Percentiles rank a stretch among this genome's conserved stretches.
Conservation (phyloP, 2,888 invertebrate genomes). For the Asteroscopus sphinx region DNA sequence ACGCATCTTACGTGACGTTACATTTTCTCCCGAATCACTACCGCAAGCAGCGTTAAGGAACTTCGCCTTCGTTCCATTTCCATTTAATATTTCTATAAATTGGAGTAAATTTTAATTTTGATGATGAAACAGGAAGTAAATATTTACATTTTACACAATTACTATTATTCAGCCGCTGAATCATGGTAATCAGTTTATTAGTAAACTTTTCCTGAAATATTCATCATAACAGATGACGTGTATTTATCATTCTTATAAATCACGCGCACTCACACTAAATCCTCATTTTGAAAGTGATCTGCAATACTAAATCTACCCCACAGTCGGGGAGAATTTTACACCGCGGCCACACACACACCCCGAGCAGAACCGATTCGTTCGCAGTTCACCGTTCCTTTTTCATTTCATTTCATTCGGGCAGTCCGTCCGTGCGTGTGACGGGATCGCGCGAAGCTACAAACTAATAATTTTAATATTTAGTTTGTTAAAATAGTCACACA, state of each 20-base stretch:
- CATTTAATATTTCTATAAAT: no score
- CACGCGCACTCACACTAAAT: neutral
- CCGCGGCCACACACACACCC: conserved; percentile 77
- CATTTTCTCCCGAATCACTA: no score
- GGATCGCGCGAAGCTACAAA: conserved; percentile 59
- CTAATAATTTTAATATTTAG: conserved; percentile 55
- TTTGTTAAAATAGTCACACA: conserved; percentile 62
- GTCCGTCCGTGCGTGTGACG: conserved; percentile 70
- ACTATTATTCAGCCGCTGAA: neutral
- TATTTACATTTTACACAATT: no score
- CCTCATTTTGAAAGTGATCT: neutral
- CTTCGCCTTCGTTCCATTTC: no score
- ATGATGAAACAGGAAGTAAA: neutral
- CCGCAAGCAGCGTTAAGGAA: no score
- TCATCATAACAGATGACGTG: no score
- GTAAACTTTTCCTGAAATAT: neutral
- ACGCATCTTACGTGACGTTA: no score
- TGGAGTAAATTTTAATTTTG: neutral
- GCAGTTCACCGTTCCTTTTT: conserved; percentile 70
- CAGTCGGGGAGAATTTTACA: conserved; percentile 55
- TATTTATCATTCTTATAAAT: neutral
- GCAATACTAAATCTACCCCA: conserved; percentile 46
- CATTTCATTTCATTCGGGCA: conserved; percentile 75
- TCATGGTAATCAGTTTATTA: neutral
- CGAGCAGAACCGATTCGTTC: conserved; percentile 64